Percentiles rank a stretch among this genome's conserved stretches.
These are phyloP conservation scores for Tethea ocularis DNA, from an alignment of 2,888 invertebrate species.

Conservation along the genomic window DNA sequence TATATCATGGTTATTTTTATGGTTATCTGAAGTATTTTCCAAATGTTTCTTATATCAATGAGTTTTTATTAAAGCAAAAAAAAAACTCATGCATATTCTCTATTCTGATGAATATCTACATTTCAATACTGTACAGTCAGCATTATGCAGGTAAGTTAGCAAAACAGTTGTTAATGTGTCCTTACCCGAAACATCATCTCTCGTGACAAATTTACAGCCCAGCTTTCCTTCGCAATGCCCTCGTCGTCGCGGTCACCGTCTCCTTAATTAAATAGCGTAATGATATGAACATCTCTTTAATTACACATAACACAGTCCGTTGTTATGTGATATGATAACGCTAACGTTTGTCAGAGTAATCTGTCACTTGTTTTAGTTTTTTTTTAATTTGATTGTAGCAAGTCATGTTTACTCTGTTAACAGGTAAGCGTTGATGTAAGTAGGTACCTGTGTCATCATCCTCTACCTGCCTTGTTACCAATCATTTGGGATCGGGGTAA, in stretches of 20 bases:
- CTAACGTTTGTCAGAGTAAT: constrained; percentile 33
- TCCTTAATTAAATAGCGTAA: constrained; percentile 71
- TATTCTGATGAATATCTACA: no score
- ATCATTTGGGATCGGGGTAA: no score
- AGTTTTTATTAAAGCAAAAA: no score
- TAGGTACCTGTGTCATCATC: no score
- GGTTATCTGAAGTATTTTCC: no score
- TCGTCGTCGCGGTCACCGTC: constrained; percentile 72
- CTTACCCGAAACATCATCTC: constrained; percentile 27
- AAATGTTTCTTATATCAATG: no score
- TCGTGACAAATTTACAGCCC: constrained; percentile 61
- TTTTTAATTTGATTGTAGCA: constrained; percentile 17
- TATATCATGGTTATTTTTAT: no score
- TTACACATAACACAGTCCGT: constrained; percentile 72
- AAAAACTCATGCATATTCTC: no score
- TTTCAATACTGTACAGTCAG: no score
- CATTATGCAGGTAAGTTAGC: constrained; percentile 16
- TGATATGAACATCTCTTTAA: constrained; percentile 55
- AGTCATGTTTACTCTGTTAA: constrained; percentile 11
- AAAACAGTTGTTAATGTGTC: constrained; percentile 17
- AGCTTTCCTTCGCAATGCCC: constrained; percentile 58
- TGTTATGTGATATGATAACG: constrained; percentile 47
- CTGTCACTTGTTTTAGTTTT: constrained; percentile 34
- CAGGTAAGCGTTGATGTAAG: background rate
- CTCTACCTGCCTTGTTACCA: no score